These are phyloP conservation scores for Oceanites oceanicus DNA, from an alignment of 2,113 vertebrate species.

Conservation along the genomic window DNA sequence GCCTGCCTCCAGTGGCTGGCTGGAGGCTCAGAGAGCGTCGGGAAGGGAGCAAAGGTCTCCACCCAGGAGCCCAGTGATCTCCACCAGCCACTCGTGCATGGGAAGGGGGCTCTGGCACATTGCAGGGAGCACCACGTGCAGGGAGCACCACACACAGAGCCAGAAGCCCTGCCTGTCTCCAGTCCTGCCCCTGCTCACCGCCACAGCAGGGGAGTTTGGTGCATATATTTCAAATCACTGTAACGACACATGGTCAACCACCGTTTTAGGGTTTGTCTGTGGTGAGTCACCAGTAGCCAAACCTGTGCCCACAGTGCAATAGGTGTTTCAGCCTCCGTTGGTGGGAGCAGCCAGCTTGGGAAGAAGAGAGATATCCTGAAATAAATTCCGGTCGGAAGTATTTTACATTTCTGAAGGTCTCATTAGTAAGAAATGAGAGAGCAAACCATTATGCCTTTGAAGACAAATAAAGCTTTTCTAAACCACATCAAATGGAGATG, in stretches of 20 bases:
- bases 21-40: rapidly evolving
- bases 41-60: not conserved
- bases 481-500: not conserved
- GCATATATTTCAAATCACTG: not conserved
- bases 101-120: not conserved
- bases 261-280: rapidly evolving
- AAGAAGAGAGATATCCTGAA: not conserved
- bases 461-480: not conserved
- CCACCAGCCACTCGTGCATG: rapidly evolving
- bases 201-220: rapidly evolving
- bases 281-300: not conserved
- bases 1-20: not conserved
- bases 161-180: not conserved
- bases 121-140: too few species aligned
- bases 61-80: not conserved
- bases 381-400: not conserved
- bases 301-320: rapidly evolving
- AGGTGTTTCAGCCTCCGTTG: not conserved
- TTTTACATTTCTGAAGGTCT: not conserved
- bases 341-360: rapidly evolving
- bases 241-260: rapidly evolving
- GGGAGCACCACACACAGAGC: not conserved
- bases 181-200: rapidly evolving
- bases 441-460: not conserved
- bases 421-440: not conserved